phyloP scores from a whole-genome alignment of 2,113 vertebrate species.

The Polyodon spathula region DNA sequence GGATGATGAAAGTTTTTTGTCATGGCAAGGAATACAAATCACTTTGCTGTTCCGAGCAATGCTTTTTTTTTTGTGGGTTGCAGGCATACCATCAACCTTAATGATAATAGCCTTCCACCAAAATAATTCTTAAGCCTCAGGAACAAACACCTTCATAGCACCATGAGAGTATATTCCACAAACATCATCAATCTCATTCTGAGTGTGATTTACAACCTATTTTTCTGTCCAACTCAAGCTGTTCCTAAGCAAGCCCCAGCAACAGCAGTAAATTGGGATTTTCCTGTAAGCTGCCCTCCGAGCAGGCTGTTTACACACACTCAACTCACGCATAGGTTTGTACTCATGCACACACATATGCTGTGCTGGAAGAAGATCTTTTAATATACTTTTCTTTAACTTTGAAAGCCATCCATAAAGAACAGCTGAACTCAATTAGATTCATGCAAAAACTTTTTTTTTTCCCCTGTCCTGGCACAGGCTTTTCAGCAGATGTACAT shows the following conservation, averaged over 20 bases:
- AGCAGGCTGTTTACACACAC: not conserved
- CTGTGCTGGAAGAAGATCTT: not conserved
- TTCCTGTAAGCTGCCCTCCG: conserved; percentile 38
- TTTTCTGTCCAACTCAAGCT: conserved; percentile 36
- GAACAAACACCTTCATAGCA: conserved; percentile 61
- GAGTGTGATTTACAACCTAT: conserved; percentile 59
- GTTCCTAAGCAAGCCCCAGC: conserved; percentile 29
- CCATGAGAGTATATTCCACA: conserved; percentile 51
- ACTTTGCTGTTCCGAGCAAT: conserved; percentile 24
- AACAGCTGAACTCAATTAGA: conserved; percentile 39
- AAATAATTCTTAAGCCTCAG: conserved; percentile 60
- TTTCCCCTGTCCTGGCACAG: conserved; percentile 2
- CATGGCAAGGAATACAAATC: conserved; percentile 52
- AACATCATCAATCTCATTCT: conserved; percentile 62
- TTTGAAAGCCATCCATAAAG: conserved; percentile 11
- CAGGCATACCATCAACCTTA: conserved; percentile 56
- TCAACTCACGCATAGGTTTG: not conserved
- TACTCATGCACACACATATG: not conserved
- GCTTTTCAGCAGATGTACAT: conserved; percentile 42
- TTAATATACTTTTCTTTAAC: not conserved
- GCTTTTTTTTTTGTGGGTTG: conserved; percentile 37
- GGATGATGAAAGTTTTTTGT: conserved; percentile 44
- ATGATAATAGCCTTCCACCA: conserved; percentile 61
- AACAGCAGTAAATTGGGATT: conserved; percentile 41
- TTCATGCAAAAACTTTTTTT: conserved; percentile 30